Conservation (phyloP, 2,797 vertebrate genomes). For the Poliocrania exsul region DNA sequence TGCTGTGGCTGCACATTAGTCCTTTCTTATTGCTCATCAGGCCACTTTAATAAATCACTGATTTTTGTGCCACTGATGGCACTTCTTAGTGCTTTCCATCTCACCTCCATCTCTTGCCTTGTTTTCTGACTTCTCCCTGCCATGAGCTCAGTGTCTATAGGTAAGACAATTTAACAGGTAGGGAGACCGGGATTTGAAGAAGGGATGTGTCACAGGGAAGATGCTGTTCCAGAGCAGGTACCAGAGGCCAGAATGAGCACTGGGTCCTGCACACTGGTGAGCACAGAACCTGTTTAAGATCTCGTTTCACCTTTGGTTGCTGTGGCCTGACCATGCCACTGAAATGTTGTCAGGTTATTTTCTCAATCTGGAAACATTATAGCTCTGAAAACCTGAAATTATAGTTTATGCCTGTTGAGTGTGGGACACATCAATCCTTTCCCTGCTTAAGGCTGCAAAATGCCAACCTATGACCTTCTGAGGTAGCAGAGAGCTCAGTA, state of each 20-base stretch:
- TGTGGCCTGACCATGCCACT: neutral
- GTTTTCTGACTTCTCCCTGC: neutral
- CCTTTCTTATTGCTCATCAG: neutral
- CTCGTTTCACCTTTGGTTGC: neutral
- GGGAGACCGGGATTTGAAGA: neutral
- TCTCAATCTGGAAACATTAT: neutral
- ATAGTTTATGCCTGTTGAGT: neutral
- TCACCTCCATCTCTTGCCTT: neutral
- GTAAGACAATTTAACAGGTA: neutral
- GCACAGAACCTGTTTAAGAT: neutral
- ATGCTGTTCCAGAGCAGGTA: neutral
- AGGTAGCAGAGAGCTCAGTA: neutral
- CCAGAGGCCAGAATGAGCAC: too few relatives aligned
- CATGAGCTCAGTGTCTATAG: accelerated
- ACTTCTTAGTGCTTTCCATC: neutral
- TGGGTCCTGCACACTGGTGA: neutral
- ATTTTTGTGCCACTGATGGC: neutral
- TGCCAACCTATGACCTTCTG: neutral
- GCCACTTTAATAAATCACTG: neutral
- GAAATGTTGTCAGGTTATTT: neutral
- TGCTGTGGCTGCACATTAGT: neutral
- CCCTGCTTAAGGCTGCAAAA: neutral
- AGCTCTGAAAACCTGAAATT: neutral
- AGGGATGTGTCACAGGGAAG: neutral
- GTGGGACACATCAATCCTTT: neutral